phyloP scores from a whole-genome alignment of 2,888 invertebrate species.

The Drosophila barbarae region DNA sequence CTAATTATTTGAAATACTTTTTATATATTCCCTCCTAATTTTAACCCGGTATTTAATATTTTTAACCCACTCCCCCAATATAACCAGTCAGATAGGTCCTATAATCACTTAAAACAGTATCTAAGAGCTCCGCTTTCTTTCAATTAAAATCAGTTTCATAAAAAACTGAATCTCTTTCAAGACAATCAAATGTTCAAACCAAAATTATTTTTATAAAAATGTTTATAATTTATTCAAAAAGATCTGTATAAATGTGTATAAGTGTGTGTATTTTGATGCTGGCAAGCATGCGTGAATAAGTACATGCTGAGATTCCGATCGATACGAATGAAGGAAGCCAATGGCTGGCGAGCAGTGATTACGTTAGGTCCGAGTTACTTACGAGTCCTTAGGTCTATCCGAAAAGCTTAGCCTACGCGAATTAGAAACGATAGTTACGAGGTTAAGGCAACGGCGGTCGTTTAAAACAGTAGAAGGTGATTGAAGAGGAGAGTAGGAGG shows the following conservation, averaged over 20 bases:
- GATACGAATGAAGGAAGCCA: conserved; percentile 53
- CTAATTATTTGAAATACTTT: too few relatives aligned
- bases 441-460: conserved; percentile 32
- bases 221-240: conserved; percentile 37
- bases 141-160: not conserved
- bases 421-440: conserved; percentile 19
- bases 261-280: conserved; percentile 26
- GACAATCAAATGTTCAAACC: not conserved
- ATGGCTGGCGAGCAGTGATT: conserved; percentile 63
- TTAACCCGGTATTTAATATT: too few relatives aligned
- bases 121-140: not conserved
- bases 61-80: not conserved
- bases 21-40: too few relatives aligned
- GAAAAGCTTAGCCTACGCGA: conserved; percentile 24
- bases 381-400: conserved; percentile 28
- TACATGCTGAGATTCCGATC: conserved; percentile 70
- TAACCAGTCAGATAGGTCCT: not conserved
- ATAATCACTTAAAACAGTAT: not conserved
- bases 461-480: conserved; percentile 14
- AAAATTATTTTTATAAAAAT: conserved; percentile 4
- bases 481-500: not conserved
- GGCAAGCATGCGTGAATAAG: conserved; percentile 54
- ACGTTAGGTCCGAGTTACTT: conserved; percentile 41
- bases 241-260: conserved; percentile 22
- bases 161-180: not conserved